Evolutionary conservation across 2,797 vertebrate genomes (phyloP), one percentile per base, ranked within the genome.

Genomic region (Aeoliscus strigatus): DNA sequence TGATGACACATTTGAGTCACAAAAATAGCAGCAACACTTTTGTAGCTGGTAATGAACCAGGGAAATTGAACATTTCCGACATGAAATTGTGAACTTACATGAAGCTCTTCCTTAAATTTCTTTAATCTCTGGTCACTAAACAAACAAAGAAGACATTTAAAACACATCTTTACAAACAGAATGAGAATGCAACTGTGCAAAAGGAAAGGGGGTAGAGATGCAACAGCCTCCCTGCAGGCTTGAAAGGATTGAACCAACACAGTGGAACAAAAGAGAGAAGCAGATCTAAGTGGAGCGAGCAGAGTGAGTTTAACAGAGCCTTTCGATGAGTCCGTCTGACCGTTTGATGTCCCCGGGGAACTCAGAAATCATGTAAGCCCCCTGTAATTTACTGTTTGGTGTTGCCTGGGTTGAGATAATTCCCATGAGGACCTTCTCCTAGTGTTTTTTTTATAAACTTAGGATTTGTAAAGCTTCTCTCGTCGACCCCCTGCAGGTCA

Each of bases 401-500:
- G 77, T 80, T 78, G 70, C 73, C 70, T 8, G 75, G 73, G 72
- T 44, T 58, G 62, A 51, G 52, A 60, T 81, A 64, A 84, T 81
- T 83, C 80, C 82, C 79, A 66, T 37, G 67, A 82, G 73, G 77
- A 65, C 43, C 51, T 72, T 64, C 42, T 62, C 50, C 44, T 40
- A 12, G 60, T 63, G 66, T n/a, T 59, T 66, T 76, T 67, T 57
- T 80, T 70, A 75, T 79, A 55, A 72, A 79, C 77, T 79, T 54
- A 1, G 75, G 69, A 79, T 80, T 83, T 77, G 68, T 75, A 66
- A 70, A 75, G 60, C 77, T 28, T 67, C 71, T 81, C 70, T 77
- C 45, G 60, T 82, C 79, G 78, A 82, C 77, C 77, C 69, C 75
- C 73, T 12, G 58, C 52, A 45, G 77, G 75, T 81, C 74, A 51